phyloP scores from a whole-genome alignment of 2,888 invertebrate species.

The Acronicta psi region DNA sequence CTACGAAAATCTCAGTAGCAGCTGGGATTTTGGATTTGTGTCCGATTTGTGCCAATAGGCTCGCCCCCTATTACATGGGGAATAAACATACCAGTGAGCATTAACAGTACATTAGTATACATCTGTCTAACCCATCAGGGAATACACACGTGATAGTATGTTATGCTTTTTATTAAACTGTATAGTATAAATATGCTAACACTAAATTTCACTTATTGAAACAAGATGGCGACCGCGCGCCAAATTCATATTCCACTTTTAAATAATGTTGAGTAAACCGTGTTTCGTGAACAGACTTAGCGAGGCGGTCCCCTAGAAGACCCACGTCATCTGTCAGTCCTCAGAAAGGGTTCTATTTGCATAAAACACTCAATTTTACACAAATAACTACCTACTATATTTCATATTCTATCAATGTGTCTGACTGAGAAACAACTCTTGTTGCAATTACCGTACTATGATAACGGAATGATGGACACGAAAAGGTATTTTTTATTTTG shows the following conservation, averaged over 20 bases:
- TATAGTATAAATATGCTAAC: too few species aligned
- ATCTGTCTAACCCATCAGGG: too few species aligned
- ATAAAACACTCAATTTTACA: slow-evolving; percentile 60
- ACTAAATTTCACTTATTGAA: slow-evolving; percentile 10
- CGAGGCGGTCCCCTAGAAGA: slow-evolving; percentile 43
- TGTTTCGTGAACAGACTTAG: slow-evolving; percentile 45
- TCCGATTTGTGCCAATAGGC: too few species aligned
- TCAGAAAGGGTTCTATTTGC: slow-evolving; percentile 64
- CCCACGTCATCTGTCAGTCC: slow-evolving; percentile 56
- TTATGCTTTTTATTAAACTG: too few species aligned
- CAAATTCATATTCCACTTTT: slow-evolving; percentile 29
- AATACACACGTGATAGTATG: too few species aligned
- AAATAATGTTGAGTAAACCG: slow-evolving; percentile 47
- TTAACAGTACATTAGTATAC: too few species aligned
- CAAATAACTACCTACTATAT: slow-evolving; percentile 52
- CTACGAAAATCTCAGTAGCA: too few species aligned
- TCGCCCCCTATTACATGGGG: too few species aligned
- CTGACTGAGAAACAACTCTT: slow-evolving; percentile 46
- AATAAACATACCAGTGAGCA: too few species aligned
- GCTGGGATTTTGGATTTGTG: too few species aligned
- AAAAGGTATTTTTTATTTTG: too few species aligned
- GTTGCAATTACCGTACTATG: neutral
- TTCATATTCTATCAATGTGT: slow-evolving; percentile 68
- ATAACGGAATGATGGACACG: too few species aligned
- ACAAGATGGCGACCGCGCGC: slow-evolving; percentile 26